Conservation (phyloP, 2,888 invertebrate genomes). For the Microctonus aethiopoides region DNA sequence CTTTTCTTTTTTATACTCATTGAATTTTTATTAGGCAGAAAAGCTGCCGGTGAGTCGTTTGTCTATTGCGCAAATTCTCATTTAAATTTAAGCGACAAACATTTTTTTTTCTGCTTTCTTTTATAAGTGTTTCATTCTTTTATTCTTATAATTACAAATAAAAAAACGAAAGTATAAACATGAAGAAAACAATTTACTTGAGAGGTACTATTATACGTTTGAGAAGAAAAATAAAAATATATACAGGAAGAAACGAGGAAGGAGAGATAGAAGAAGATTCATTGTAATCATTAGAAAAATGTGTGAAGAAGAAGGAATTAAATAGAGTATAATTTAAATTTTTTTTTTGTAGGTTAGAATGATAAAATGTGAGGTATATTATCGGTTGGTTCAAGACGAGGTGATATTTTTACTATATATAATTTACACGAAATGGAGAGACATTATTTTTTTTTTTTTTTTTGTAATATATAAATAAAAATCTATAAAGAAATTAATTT, state of each 20-base stretch:
- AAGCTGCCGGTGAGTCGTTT: slow-evolving; percentile 24
- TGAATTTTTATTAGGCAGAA: slow-evolving; percentile 28
- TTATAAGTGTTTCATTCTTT: too few species aligned
- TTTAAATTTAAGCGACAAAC: slow-evolving; percentile 8
- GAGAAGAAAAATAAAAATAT: neutral
- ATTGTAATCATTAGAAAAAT: neutral
- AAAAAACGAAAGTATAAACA: too few species aligned
- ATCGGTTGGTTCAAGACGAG: slow-evolving; percentile 5
- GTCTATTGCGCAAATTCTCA: slow-evolving; percentile 17
- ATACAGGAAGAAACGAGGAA: neutral
- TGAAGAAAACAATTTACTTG: neutral
- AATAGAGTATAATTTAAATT: neutral
- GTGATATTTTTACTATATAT: slow-evolving; percentile 2
- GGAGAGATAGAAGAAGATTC: neutral
- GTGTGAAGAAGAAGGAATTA: neutral
- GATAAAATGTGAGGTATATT: neutral
- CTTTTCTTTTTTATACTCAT: slow-evolving; percentile 20
- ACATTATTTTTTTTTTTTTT: too few species aligned
- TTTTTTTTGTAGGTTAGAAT: neutral
- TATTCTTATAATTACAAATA: neutral
- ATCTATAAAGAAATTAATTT: too few species aligned
- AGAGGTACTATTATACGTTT: neutral
- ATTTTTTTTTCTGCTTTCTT: neutral
- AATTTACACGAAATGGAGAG: neutral
- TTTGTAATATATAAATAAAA: neutral